Conservation (phyloP, 2,888 invertebrate genomes). For the Clunio marinus region DNA sequence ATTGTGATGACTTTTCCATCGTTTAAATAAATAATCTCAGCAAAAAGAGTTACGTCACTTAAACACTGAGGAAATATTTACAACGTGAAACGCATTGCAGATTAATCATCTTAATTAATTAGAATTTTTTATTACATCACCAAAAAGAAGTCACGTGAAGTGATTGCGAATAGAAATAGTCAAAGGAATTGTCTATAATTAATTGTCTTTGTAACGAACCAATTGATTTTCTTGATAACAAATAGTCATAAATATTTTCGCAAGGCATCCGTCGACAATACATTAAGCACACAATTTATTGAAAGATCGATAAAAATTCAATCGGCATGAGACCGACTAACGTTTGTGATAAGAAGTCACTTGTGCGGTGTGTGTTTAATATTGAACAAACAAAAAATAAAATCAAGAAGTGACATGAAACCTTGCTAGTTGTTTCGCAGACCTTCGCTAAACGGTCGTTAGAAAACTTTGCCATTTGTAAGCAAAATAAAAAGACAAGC, state of each 20-base stretch:
- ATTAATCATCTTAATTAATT: constrained; percentile 28
- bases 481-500: too few species aligned
- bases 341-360: too few species aligned
- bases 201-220: not conserved
- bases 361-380: too few species aligned
- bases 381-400: too few species aligned
- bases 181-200: too few species aligned
- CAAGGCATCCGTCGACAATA: not conserved
- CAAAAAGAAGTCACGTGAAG: not conserved
- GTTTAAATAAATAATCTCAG: not conserved
- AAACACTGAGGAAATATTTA: constrained; percentile 1
- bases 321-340: too few species aligned
- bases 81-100: not conserved
- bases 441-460: too few species aligned
- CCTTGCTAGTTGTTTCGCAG: too few species aligned
- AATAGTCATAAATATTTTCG: not conserved
- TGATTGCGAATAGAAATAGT: not conserved
- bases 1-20: not conserved
- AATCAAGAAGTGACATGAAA: too few species aligned
- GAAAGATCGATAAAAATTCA: constrained; percentile 1
- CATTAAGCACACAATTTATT: too few species aligned
- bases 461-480: too few species aligned
- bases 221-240: not conserved
- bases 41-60: not conserved
- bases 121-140: constrained; percentile 26